These are phyloP conservation scores for Micromys minutus DNA, from an alignment of 2,113 vertebrate genomes.

Conservation along the genomic window DNA sequence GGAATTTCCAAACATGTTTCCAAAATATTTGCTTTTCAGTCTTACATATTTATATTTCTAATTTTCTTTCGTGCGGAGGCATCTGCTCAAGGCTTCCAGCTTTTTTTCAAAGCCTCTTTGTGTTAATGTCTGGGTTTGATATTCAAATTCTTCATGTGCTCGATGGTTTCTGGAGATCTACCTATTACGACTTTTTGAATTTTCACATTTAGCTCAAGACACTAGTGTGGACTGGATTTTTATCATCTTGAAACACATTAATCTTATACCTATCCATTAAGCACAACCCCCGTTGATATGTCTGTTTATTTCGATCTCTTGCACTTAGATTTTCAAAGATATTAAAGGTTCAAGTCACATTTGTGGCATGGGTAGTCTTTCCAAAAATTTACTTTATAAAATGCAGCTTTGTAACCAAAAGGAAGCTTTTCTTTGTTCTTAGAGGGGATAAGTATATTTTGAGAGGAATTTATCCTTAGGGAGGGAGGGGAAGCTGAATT, in stretches of 20 bases:
- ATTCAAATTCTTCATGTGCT: conserved; percentile 51
- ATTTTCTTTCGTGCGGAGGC: conserved; percentile 64
- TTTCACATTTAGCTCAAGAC: conserved; percentile 27
- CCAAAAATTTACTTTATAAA: conserved; percentile 53
- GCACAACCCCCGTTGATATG: background rate
- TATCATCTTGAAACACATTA: background rate
- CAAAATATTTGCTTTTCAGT: conserved; percentile 64
- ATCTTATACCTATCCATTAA: conserved; percentile 36
- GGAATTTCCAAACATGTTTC: conserved; percentile 71
- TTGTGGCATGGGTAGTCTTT: background rate
- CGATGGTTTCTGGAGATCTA: background rate
- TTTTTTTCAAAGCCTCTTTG: conserved; percentile 56
- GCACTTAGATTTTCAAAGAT: background rate
- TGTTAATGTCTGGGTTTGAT: conserved; percentile 68
- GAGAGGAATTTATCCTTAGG: conserved; percentile 43
- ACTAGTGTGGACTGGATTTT: background rate
- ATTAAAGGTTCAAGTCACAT: background rate
- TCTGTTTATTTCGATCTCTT: conserved; percentile 54
- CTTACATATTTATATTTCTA: conserved; percentile 73
- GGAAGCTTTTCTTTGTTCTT: conserved; percentile 45
- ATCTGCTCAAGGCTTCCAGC: conserved; percentile 73
- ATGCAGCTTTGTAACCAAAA: conserved; percentile 1
- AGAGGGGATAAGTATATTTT: background rate
- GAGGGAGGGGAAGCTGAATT: conserved; percentile 46
- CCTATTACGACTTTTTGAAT: conserved; percentile 27